Conservation (phyloP, 2,797 vertebrate species). For the Syndactyla subalaris region DNA sequence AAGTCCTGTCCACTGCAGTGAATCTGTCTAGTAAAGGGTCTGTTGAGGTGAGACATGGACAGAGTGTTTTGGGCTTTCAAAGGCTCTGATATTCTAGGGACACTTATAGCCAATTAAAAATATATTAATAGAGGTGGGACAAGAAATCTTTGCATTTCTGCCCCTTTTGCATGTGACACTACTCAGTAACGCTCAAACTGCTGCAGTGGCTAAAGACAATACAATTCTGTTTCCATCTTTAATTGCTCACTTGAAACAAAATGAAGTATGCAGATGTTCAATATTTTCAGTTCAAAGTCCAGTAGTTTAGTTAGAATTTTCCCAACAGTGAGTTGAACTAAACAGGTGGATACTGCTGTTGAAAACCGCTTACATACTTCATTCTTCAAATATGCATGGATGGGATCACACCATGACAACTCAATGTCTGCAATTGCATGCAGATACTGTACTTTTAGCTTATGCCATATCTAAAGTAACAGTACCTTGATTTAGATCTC, state of each 20-base stretch:
- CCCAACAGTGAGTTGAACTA: not conserved
- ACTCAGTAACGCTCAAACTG: not conserved
- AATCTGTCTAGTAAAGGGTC: too few species aligned
- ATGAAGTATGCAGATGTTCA: not conserved
- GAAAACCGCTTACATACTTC: not conserved
- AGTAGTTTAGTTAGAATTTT: not conserved
- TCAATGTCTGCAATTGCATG: not conserved
- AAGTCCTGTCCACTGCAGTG: too few species aligned
- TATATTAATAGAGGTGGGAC: too few species aligned
- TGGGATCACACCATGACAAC: not conserved
- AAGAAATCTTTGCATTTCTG: too few species aligned
- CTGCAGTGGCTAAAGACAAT: not conserved
- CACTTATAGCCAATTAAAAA: too few species aligned
- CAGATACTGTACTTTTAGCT: not conserved
- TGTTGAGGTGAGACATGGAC: too few species aligned
- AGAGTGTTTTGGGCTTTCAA: too few species aligned
- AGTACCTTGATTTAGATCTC: not conserved
- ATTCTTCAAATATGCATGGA: fast-evolving
- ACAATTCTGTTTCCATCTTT: not conserved
- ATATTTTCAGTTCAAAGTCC: not conserved
- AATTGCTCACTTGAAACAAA: not conserved
- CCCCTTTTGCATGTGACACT: too few species aligned
- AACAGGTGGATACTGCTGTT: not conserved
- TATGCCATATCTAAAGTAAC: not conserved
- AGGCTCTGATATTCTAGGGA: too few species aligned